These are phyloP conservation scores for Rhizomys pruinosus DNA, from an alignment of 2,113 vertebrate genomes.

Conservation along the genomic window DNA sequence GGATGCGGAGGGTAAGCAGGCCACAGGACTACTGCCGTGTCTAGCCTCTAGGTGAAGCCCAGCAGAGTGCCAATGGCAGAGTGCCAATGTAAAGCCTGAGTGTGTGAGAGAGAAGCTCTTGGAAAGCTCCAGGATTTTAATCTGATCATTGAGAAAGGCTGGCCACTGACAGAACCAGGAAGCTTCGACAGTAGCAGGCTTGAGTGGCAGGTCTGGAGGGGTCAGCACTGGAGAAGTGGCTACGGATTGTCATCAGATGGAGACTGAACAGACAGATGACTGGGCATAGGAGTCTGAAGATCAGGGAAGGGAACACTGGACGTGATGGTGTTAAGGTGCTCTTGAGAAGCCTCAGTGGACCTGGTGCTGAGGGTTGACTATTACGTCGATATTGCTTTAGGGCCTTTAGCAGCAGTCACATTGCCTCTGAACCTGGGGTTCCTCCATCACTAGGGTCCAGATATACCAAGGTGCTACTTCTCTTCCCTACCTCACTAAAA, in stretches of 20 bases:
- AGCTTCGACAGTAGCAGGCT: not conserved
- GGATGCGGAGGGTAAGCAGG: not conserved
- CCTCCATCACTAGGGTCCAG: too few species aligned
- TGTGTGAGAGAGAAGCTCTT: not conserved
- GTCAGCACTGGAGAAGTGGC: not conserved
- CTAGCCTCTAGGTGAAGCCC: not conserved
- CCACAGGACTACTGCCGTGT: not conserved
- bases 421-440: fast-evolving
- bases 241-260: too few species aligned
- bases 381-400: not conserved
- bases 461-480: too few species aligned
- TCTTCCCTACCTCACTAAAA: not conserved
- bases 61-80: not conserved
- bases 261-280: not conserved
- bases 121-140: not conserved
- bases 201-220: not conserved
- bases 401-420: not conserved
- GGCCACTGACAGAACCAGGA: not conserved
- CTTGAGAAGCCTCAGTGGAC: not conserved
- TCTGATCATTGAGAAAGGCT: not conserved
- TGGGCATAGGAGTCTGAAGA: not conserved
- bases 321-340: not conserved
- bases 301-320: not conserved
- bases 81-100: too few species aligned
- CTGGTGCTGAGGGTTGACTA: not conserved